Conservation (phyloP, 1,140 invertebrate genomes). For the Ooceraea biroi region DNA sequence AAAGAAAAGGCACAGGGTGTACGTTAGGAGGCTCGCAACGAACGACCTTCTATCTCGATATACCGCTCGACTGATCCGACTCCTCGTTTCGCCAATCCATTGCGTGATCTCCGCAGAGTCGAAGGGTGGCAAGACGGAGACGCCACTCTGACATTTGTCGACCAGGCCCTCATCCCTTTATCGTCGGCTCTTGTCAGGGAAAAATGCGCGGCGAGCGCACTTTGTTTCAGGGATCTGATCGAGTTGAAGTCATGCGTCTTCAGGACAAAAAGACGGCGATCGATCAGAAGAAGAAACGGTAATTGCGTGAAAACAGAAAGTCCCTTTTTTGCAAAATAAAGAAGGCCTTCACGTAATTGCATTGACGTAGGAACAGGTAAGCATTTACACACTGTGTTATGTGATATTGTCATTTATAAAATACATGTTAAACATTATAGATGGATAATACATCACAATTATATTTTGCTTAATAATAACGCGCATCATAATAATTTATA, state of each 20-base stretch:
- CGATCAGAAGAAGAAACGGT: background rate
- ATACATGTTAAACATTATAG: too few relatives aligned
- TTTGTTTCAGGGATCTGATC: slow-evolving; percentile 40
- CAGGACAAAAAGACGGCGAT: background rate
- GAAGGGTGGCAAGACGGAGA: slow-evolving; percentile 43
- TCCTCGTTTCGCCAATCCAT: slow-evolving; percentile 79
- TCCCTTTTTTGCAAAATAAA: background rate
- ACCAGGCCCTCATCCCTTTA: slow-evolving; percentile 6
- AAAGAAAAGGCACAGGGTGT: slow-evolving; percentile 27
- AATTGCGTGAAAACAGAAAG: background rate
- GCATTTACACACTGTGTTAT: too few relatives aligned
- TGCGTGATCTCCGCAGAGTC: slow-evolving; percentile 49
- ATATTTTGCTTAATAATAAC: too few relatives aligned
- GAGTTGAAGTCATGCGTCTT: slow-evolving; percentile 6
- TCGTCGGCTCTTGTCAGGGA: slow-evolving; percentile 10
- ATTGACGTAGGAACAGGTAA: too few relatives aligned
- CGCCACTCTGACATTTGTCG: slow-evolving; percentile 49
- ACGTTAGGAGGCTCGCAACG: slow-evolving; percentile 6
- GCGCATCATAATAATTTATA: too few relatives aligned
- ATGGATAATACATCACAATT: too few relatives aligned
- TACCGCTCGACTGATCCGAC: slow-evolving; percentile 74
- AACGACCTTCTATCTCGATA: slow-evolving; percentile 54
- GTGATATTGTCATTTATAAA: too few relatives aligned
- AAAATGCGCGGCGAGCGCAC: slow-evolving; percentile 35
- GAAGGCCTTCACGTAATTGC: background rate